These are phyloP conservation scores for Saxidomus purpurata DNA, from an alignment of 1,140 invertebrate genomes.

Conservation along the genomic window DNA sequence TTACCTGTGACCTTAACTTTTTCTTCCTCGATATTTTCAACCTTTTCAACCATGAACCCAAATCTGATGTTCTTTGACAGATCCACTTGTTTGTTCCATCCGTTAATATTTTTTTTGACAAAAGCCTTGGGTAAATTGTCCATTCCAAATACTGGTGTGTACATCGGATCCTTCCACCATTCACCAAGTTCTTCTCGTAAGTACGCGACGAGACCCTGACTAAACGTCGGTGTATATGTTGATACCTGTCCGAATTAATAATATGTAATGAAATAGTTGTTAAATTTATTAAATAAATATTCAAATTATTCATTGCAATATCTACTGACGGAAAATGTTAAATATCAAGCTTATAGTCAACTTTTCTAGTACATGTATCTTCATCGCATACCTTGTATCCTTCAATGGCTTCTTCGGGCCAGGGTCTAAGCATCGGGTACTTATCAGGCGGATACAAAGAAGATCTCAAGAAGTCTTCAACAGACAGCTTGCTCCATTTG, in stretches of 20 bases:
- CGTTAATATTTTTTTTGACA: conserved; percentile 32
- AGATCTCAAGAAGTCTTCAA: conserved; percentile 59
- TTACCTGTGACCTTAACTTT: not conserved
- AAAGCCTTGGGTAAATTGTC: conserved; percentile 60
- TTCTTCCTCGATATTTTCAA: not conserved
- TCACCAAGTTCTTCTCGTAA: conserved; percentile 60
- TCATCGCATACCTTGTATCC: conserved; percentile 68
- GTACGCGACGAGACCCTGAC: conserved; percentile 32
- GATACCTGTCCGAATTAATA: conserved; percentile 33
- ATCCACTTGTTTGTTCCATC: conserved; percentile 61
- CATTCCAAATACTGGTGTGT: conserved; percentile 69
- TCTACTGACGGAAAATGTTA: too few relatives aligned
- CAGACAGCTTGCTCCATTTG: conserved; percentile 68
- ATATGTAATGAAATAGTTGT: too few relatives aligned
- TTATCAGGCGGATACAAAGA: conserved; percentile 1
- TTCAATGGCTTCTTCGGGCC: conserved; percentile 66
- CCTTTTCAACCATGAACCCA: conserved; percentile 57
- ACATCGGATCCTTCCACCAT: conserved; percentile 64
- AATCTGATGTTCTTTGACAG: conserved; percentile 43
- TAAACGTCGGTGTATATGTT: conserved; percentile 47
- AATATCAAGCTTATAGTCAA: too few relatives aligned
- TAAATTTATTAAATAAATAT: too few relatives aligned
- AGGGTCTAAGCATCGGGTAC: conserved; percentile 31
- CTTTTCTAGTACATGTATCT: too few relatives aligned
- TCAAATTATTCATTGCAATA: too few relatives aligned